A percentile compares a stretch with the other conserved stretches of the same genome.
phyloP scores from a whole-genome alignment of 2,888 invertebrate genomes.

The Cataglyphis rosenhaueri region DNA sequence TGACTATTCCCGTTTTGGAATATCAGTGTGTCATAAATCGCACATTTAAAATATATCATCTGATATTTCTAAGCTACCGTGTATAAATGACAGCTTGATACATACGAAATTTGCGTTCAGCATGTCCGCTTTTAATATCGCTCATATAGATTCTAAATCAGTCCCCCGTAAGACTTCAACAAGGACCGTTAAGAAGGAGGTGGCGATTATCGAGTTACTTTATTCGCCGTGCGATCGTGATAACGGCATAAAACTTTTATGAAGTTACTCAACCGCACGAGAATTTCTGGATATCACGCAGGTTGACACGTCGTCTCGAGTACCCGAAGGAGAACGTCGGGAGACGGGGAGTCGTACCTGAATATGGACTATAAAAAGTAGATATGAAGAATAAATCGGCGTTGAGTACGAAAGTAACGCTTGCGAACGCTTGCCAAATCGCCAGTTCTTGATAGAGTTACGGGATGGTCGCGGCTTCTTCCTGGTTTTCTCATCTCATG shows the following conservation, averaged over 20 bases:
- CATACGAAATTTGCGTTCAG: background rate
- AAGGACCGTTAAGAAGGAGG: constrained; percentile 31
- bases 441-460: constrained; percentile 70
- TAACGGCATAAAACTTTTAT: constrained; percentile 64
- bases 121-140: background rate
- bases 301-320: constrained; percentile 55
- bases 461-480: constrained; percentile 60
- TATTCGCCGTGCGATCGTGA: constrained; percentile 65
- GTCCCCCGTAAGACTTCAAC: constrained; percentile 19
- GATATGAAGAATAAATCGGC: constrained; percentile 48
- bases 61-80: background rate
- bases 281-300: constrained; percentile 61
- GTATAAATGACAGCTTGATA: background rate
- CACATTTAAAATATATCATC: background rate
- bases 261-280: constrained; percentile 69
- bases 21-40: constrained; percentile 1
- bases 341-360: background rate
- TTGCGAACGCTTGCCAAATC: constrained; percentile 69
- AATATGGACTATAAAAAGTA: constrained; percentile 44
- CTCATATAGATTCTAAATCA: background rate
- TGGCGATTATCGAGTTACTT: constrained; percentile 67
- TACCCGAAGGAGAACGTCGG: constrained; percentile 25
- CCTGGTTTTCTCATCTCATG: constrained; percentile 60
- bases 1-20: background rate
- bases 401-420: constrained; percentile 61